Percentiles rank a stretch among this genome's conserved stretches.
phyloP scores from a whole-genome alignment of 2,797 vertebrate genomes.

The Huso huso region DNA sequence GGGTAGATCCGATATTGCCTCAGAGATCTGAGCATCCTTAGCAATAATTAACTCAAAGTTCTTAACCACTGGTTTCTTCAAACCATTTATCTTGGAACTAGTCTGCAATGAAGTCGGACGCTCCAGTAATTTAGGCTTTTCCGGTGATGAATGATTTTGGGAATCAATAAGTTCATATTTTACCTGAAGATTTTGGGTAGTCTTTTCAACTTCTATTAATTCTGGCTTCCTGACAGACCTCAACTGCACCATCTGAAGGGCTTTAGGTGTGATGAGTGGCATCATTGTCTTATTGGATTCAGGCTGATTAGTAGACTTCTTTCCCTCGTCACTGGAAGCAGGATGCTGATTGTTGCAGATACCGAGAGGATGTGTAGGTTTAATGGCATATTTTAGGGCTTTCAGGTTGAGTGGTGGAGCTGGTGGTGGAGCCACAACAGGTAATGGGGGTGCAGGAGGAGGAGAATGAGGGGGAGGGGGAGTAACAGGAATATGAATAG shows the following conservation, averaged over 20 bases:
- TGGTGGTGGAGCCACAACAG: slow-evolving; percentile 43
- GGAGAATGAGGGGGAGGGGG: slow-evolving; percentile 23
- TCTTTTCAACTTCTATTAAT: slow-evolving; percentile 36
- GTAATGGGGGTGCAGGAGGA: slow-evolving; percentile 40
- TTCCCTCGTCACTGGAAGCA: slow-evolving; percentile 37
- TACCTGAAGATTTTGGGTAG: slow-evolving; percentile 47
- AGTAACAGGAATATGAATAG: slow-evolving; percentile 29
- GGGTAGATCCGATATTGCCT: slow-evolving; percentile 20
- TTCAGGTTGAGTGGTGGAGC: slow-evolving; percentile 58
- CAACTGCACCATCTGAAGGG: slow-evolving; percentile 81
- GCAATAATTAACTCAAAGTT: slow-evolving; percentile 45
- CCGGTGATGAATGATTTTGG: slow-evolving; percentile 41
- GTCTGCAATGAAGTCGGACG: slow-evolving; percentile 25
- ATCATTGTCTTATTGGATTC: slow-evolving; percentile 46
- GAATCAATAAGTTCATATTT: slow-evolving; percentile 34
- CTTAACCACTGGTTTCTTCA: slow-evolving; percentile 45
- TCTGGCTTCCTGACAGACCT: slow-evolving; percentile 68
- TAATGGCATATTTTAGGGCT: slow-evolving; percentile 47
- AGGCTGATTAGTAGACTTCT: too few species aligned
- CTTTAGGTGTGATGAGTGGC: slow-evolving; percentile 81
- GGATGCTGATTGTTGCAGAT: slow-evolving; percentile 30
- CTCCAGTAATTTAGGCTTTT: slow-evolving; percentile 39
- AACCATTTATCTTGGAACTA: slow-evolving; percentile 27
- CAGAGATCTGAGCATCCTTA: slow-evolving; percentile 38
- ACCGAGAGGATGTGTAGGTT: slow-evolving; percentile 38